phyloP scores from a whole-genome alignment of 37 sponge, comb jelly and placozoan species.

The Mnemiopsis leidyi region DNA sequence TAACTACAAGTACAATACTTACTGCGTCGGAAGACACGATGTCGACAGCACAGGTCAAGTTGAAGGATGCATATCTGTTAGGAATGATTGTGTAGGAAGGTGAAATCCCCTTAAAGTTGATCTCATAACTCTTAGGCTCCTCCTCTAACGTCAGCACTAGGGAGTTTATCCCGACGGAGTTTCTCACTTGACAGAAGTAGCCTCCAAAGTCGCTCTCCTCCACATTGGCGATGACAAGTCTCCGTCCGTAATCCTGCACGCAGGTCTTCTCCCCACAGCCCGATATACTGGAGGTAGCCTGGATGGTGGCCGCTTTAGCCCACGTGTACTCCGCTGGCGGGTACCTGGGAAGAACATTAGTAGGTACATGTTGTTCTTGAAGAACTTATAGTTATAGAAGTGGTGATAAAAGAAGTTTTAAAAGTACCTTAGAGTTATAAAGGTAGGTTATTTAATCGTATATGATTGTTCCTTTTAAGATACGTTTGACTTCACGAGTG shows the following conservation, averaged over 20 bases:
- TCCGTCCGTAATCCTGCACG: constrained; percentile 35
- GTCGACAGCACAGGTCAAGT: constrained; percentile 17
- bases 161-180: constrained; percentile 25
- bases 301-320: constrained; percentile 47
- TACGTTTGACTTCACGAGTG: no score
- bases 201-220: constrained; percentile 4
- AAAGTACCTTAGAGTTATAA: no score
- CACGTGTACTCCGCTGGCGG: constrained; percentile 34
- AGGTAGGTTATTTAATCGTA: no score
- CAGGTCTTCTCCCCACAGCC: constrained; percentile 55
- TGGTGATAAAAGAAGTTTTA: no score
- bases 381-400: no score
- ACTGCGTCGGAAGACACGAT: background rate
- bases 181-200: constrained; percentile 36
- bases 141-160: constrained; percentile 35
- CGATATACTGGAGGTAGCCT: constrained; percentile 4
- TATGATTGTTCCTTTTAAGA: no score
- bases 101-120: constrained; percentile 35
- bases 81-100: constrained; percentile 31
- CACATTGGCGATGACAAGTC: background rate
- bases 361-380: no score
- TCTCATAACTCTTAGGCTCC: constrained; percentile 19
- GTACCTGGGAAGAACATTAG: constrained; percentile 23
- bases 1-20: background rate
- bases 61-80: constrained; percentile 32